Conservation (phyloP, 2,797 vertebrate genomes). For the Catostomus latipinnis region DNA sequence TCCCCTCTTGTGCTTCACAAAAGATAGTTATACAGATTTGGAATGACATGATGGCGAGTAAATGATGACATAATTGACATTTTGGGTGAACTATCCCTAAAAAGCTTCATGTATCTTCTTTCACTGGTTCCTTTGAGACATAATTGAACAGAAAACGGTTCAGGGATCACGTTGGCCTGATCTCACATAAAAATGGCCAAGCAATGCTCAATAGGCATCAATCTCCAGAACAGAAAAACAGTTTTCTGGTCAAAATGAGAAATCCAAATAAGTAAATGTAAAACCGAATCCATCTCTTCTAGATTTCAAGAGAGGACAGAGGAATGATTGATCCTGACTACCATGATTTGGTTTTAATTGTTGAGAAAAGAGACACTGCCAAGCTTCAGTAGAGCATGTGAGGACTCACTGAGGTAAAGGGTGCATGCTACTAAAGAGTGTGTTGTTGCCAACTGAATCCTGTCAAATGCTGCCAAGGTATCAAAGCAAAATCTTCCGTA, state of each 20-base stretch:
- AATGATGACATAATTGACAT: too few species aligned
- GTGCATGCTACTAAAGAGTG: constrained; percentile 7
- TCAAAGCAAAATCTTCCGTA: constrained; percentile 1
- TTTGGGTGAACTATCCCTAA: too few species aligned
- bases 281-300: background rate
- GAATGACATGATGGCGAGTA: too few species aligned
- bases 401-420: background rate
- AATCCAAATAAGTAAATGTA: background rate
- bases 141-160: background rate
- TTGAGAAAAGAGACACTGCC: background rate
- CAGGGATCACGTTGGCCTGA: background rate
- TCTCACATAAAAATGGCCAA: too few species aligned
- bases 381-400: background rate
- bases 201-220: background rate
- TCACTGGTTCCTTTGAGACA: background rate
- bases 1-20: too few species aligned
- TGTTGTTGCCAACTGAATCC: constrained; percentile 8
- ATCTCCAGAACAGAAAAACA: background rate
- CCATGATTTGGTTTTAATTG: background rate
- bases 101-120: background rate
- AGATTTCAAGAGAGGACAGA: background rate
- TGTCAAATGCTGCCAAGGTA: constrained; percentile 23
- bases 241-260: background rate
- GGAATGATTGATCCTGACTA: background rate
- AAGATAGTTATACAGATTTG: too few species aligned